These are phyloP conservation scores for Lamellibrachia luymesi DNA, from an alignment of 1,140 invertebrate genomes.

Conservation along the genomic window DNA sequence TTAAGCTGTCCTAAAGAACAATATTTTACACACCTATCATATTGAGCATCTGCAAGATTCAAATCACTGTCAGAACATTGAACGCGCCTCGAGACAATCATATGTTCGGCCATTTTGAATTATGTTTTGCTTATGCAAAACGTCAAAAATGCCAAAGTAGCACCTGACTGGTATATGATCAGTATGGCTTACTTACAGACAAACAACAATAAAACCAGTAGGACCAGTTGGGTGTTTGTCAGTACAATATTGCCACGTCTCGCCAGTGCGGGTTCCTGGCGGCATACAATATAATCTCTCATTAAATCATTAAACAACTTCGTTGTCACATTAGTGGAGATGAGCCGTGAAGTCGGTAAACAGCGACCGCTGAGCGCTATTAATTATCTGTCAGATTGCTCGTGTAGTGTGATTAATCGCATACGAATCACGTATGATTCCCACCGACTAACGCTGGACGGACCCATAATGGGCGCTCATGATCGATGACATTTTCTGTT, in stretches of 20 bases:
- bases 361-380: not conserved
- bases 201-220: not conserved
- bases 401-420: not conserved
- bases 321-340: not conserved
- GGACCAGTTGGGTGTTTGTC: not conserved
- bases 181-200: not conserved
- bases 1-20: too few relatives aligned
- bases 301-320: not conserved
- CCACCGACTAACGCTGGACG: not conserved
- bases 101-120: not conserved
- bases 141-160: not conserved
- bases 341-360: not conserved
- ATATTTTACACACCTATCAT: too few relatives aligned
- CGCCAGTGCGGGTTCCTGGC: too few relatives aligned
- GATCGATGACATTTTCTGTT: not conserved
- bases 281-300: not conserved
- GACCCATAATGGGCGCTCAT: not conserved
- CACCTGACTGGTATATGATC: not conserved
- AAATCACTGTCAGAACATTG: not conserved
- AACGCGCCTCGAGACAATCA: not conserved
- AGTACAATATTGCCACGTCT: not conserved
- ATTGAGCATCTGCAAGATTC: too few relatives aligned
- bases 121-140: not conserved
- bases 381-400: not conserved
- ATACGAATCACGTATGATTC: not conserved